Evolutionary conservation across 2,113 vertebrate genomes (phyloP).

Genomic region (Sylvilagus bachmani): DNA sequence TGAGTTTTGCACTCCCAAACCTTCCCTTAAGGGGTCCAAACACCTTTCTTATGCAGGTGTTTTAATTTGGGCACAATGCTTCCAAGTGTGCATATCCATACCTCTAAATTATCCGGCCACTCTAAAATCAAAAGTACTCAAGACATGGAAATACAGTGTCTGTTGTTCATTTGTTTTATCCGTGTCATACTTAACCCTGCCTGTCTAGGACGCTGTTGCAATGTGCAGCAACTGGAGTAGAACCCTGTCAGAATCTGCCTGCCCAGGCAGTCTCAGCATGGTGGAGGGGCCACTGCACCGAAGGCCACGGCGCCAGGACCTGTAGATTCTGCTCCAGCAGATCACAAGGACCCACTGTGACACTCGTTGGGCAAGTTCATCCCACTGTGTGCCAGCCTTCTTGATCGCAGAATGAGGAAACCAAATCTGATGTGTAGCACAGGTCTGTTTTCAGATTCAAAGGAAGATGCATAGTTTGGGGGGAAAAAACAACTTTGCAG

Average conservation of each 20-base stretch:
- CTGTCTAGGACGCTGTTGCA: background rate
- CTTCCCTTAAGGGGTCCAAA: background rate
- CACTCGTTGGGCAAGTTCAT: background rate
- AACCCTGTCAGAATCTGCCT: background rate
- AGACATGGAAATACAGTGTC: background rate
- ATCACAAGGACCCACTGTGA: background rate
- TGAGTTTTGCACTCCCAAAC: background rate
- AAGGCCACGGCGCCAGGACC: background rate
- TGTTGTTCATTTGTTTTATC: background rate
- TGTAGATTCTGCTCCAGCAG: background rate
- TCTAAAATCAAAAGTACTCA: background rate
- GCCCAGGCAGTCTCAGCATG: background rate
- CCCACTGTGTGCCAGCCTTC: background rate
- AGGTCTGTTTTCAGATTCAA: background rate
- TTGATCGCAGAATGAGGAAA: background rate
- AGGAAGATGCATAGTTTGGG: background rate
- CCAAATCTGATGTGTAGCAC: background rate
- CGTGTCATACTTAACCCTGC: background rate
- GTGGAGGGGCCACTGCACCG: background rate
- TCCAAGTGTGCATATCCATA: background rate
- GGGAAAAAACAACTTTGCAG: background rate
- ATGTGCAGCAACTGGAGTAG: background rate
- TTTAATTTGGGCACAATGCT: background rate
- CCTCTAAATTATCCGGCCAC: background rate
- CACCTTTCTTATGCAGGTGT: background rate